phyloP scores from a whole-genome alignment of 2,797 vertebrate genomes.

The Chloroceryle amazona region DNA sequence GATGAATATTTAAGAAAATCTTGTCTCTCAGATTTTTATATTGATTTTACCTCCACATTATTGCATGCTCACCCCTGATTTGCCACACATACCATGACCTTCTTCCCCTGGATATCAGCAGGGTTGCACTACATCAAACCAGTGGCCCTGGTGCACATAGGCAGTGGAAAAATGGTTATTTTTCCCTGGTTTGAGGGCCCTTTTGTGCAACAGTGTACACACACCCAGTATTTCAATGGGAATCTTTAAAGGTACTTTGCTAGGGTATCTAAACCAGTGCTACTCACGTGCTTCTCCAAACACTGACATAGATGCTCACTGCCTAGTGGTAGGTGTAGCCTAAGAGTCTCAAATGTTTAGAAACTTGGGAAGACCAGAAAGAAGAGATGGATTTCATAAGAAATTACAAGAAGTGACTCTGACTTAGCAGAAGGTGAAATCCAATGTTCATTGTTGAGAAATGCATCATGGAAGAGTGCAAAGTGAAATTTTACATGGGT shows the following conservation, averaged over 20 bases:
- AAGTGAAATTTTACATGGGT: neutral
- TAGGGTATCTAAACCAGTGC: too few species aligned
- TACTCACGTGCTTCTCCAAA: neutral
- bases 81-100: rapidly evolving
- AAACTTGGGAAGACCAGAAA: neutral
- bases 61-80: neutral
- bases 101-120: neutral
- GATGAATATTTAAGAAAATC: neutral
- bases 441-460: neutral
- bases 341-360: neutral
- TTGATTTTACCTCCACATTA: neutral
- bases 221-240: neutral
- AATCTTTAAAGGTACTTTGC: neutral
- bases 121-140: neutral
- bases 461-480: neutral
- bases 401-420: neutral
- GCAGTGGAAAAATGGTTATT: neutral
- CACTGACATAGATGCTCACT: neutral
- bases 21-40: neutral
- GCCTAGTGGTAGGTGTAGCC: rapidly evolving
- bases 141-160: rapidly evolving
- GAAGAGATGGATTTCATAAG: neutral
- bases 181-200: neutral
- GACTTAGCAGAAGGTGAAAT: neutral
- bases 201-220: neutral